Base-by-base conservation (phyloP, 2,113 vertebrate genomes). In the Xiphophorus maculatus region DNA sequence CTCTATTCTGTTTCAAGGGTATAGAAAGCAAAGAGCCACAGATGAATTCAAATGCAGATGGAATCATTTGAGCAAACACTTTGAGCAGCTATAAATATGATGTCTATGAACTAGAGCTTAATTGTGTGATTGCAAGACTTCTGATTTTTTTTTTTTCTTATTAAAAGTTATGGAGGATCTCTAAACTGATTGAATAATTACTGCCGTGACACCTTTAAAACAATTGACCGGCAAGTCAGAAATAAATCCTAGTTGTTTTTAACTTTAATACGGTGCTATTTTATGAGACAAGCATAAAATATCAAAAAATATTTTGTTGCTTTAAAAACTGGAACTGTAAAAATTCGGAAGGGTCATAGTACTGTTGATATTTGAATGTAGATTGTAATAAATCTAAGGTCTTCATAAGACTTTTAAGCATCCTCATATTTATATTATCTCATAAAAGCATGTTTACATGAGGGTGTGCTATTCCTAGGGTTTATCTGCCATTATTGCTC, bases 1-100 rank as follows among this genome's bases (percentile, higher is more conserved):
- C 58, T 74, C 68, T 69, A 80, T 85, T 88, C 74, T 82, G 69
- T 85, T 88, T 80, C 85, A 88, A 88, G 89, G 85, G 70, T 64
- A 84, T 65, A 71, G 68, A 86, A 74, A 87, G 84, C 69, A 71
- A 74, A 87, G 74, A 76, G 72, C 69, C 74, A 74, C 71, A 63
- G 66, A 63, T 63, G 74, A 88, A 84, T 85, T 87, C 69, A 81
- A 84, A 90, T 87, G 66, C 64, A 80, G 86, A 86, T 40, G 84
- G 76, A 81, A 88, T 89, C 76, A 80, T 81, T 87, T 83, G 28
- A 28, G 63, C 80, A 81, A 82, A 84, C 14, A 63, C 28, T 63
- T 30, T 74, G 42, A 71, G 28, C 67, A 30, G 84, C 77, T 72
- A 25, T 64, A 54, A 67, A 48, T 79, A 68, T 66, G 66, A 15